Evolutionary conservation across 2,113 vertebrate genomes (phyloP).

Genomic region (Neopipo cinnamomea): DNA sequence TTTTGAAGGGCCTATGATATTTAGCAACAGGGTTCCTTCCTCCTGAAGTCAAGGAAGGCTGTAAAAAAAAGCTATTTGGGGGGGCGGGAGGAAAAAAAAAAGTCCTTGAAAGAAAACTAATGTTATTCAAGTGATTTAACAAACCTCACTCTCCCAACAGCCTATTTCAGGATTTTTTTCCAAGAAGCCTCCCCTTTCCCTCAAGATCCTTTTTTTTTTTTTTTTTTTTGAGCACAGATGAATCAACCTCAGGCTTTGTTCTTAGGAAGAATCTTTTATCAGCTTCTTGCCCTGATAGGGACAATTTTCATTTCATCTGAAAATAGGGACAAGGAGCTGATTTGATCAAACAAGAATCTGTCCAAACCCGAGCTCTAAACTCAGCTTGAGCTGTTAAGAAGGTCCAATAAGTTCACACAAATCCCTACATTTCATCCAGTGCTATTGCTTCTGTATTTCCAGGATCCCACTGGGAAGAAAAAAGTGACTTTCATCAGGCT

Average conservation of each 20-base stretch:
- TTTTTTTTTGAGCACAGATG: neutral
- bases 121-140: neutral
- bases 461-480: neutral
- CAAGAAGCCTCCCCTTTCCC: neutral
- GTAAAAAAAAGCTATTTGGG: neutral
- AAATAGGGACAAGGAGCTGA: neutral
- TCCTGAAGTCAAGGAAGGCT: neutral
- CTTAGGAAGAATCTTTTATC: neutral
- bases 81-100: too few species aligned
- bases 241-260: neutral
- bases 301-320: neutral
- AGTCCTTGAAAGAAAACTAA: neutral
- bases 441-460: neutral
- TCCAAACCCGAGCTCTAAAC: neutral
- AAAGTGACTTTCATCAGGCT: neutral
- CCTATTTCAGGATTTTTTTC: neutral
- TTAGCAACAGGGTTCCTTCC: neutral
- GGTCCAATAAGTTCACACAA: neutral
- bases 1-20: neutral
- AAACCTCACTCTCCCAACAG: neutral
- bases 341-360: neutral
- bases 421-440: neutral
- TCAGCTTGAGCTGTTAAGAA: neutral
- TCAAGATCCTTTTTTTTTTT: neutral
- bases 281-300: neutral